These are phyloP conservation scores for Tyria jacobaeae DNA, from an alignment of 2,888 invertebrate species.

Conservation along the genomic window DNA sequence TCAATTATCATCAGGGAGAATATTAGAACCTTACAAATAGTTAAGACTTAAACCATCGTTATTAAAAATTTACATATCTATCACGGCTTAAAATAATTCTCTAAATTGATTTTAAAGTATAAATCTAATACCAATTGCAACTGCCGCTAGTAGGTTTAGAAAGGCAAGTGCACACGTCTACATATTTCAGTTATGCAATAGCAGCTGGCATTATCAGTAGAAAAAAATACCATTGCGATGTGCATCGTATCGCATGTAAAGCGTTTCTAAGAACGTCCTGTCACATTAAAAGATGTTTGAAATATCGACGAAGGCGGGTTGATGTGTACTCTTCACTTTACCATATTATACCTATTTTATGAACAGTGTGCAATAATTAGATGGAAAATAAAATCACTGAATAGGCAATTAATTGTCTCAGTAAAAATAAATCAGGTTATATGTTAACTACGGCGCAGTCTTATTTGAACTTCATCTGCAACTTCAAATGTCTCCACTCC, in stretches of 20 bases:
- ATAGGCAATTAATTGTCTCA: too few relatives aligned
- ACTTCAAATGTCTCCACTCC: too few relatives aligned
- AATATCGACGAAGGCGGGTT: neutral
- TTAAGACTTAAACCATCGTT: too few relatives aligned
- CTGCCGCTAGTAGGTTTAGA: neutral
- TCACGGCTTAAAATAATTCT: conserved; percentile 10
- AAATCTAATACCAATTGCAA: neutral
- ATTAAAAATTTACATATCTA: neutral
- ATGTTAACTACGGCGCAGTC: too few relatives aligned
- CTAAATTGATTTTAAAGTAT: neutral
- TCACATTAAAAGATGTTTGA: neutral
- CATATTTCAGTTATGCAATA: conserved; percentile 2
- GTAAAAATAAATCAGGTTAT: too few relatives aligned
- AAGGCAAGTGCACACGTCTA: conserved; percentile 5
- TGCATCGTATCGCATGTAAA: conserved; percentile 49
- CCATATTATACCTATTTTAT: too few relatives aligned
- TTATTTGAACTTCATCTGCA: too few relatives aligned
- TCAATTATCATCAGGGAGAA: too few relatives aligned
- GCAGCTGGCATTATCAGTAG: conserved; percentile 23
- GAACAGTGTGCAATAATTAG: too few relatives aligned
- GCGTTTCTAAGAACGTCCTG: conserved; percentile 32
- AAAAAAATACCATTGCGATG: conserved; percentile 40
- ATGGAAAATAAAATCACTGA: too few relatives aligned
- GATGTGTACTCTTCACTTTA: neutral
- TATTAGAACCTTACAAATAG: too few relatives aligned